Conservation (phyloP, 92 coral and sea anemone genomes). For the Virgularia gustaviana region DNA sequence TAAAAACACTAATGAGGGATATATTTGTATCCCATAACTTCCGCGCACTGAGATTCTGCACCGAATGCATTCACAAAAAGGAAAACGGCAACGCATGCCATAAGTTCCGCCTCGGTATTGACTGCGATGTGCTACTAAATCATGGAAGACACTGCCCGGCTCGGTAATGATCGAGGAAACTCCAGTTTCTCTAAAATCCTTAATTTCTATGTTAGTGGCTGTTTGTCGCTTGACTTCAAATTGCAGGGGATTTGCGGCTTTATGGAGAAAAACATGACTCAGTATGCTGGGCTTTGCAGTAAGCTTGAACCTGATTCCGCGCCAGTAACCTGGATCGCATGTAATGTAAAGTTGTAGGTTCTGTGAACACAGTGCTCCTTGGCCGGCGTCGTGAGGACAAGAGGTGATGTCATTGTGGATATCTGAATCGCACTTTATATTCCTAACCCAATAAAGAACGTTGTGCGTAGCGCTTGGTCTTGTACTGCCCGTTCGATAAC, state of each 20-base stretch:
- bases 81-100: not conserved
- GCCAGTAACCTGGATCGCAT: conserved; percentile 29
- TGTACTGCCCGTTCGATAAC: not conserved
- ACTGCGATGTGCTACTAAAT: not conserved
- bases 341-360: not conserved
- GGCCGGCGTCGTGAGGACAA: conserved; percentile 6
- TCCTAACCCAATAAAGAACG: not conserved
- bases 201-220: conserved; percentile 11
- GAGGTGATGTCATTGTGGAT: conserved; percentile 6
- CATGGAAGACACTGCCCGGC: not conserved
- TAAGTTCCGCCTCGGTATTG: not conserved
- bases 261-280: conserved; percentile 1
- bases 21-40: too few species aligned
- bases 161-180: not conserved
- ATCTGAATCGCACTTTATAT: not conserved
- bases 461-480: not conserved
- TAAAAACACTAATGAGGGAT: too few species aligned
- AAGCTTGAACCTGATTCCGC: conserved; percentile 17
- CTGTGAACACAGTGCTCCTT: conserved; percentile 7
- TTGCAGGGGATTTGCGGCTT: too few species aligned
- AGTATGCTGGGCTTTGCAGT: conserved; percentile 11
- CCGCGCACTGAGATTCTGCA: too few species aligned
- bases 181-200: not conserved
- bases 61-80: not conserved
- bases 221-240: conserved; percentile 6